Base-by-base conservation (phyloP, 2,113 vertebrate genomes). In the Apistogramma diplotaenia region DNA sequence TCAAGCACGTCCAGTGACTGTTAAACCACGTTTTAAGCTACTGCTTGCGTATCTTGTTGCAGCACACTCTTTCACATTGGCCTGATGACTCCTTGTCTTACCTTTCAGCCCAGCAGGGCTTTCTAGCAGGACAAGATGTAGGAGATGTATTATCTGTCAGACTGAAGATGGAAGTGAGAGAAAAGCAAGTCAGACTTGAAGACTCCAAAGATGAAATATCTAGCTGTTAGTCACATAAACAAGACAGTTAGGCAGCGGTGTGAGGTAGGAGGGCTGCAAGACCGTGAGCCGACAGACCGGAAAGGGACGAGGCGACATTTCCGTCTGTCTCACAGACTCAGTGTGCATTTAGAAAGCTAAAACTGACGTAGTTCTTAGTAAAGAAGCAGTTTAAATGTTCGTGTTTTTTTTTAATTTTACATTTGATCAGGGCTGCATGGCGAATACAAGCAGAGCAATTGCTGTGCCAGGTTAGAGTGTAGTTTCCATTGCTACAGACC, bases 41-140 rank as follows among this genome's bases (percentile, higher is more conserved):
- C 23, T 29, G 65, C 13, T 49, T 37, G 51, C 3, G 31, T 25
- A 59, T 25, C 4, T 70, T 35, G 23, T 62, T 29, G 5, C 19
- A 60, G 53, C 13, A 59, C 8, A 13, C 3, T 12, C 25, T 15
- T 16, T 29, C 43, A 74, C 6, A 55, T 40, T 49, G 23, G 65
- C 25, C 29, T 54, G 15, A 31, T 58, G 25, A 70, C 43, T 65
- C 35, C 60, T 81, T 70, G 23, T 40, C 92, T 95, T 94, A 97
- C 93, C 95, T 96, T 92, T 89, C 92, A 81, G 93, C 95, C 89
- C 92, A 96, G 89, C 94, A 94, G 89, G 94, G 94, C 89, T 85
- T 90, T 65, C 0, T 19, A 92, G 95, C 90, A 84, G 93, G 89
- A 91, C 93, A 94, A 93, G 93, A 87, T 80, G 95, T 82, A 85